Conservation (phyloP, 2,113 vertebrate genomes). For the Podarcis raffonei region DNA sequence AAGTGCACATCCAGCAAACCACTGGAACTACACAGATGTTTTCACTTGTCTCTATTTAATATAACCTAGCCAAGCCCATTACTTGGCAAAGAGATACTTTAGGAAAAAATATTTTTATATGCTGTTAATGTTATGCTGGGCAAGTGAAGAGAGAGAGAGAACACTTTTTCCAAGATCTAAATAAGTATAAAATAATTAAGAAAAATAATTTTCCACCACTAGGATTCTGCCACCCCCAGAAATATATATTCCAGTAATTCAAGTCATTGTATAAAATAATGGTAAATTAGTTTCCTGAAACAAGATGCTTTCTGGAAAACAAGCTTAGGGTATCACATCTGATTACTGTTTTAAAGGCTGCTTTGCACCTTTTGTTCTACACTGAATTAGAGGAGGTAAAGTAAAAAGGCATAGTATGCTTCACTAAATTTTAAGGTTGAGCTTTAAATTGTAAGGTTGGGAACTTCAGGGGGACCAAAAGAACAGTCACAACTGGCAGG, state of each 20-base stretch:
- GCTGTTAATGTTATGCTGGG: conserved; percentile 56
- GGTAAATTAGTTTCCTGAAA: conserved; percentile 13
- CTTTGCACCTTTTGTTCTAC: neutral
- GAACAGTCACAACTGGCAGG: neutral
- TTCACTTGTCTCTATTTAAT: conserved; percentile 57
- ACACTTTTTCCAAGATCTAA: conserved; percentile 13
- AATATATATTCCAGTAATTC: neutral
- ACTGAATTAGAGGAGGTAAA: neutral
- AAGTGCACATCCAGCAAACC: neutral
- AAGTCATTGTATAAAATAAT: neutral
- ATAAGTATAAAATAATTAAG: neutral
- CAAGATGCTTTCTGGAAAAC: neutral
- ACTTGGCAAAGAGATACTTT: conserved; percentile 54
- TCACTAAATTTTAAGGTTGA: neutral
- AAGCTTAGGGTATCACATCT: conserved; percentile 8
- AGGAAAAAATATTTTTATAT: conserved; percentile 61
- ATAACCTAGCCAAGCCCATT: conserved; percentile 44
- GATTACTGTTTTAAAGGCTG: neutral
- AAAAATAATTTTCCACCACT: neutral
- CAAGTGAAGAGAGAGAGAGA: conserved; percentile 51
- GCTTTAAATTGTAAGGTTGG: neutral
- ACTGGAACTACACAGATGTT: conserved; percentile 67
- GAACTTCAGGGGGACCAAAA: neutral
- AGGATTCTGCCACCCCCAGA: fast-evolving
- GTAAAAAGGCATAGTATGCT: neutral